These are phyloP conservation scores for Teleopsis dalmanni DNA, from an alignment of 1,140 invertebrate genomes.

Conservation along the genomic window DNA sequence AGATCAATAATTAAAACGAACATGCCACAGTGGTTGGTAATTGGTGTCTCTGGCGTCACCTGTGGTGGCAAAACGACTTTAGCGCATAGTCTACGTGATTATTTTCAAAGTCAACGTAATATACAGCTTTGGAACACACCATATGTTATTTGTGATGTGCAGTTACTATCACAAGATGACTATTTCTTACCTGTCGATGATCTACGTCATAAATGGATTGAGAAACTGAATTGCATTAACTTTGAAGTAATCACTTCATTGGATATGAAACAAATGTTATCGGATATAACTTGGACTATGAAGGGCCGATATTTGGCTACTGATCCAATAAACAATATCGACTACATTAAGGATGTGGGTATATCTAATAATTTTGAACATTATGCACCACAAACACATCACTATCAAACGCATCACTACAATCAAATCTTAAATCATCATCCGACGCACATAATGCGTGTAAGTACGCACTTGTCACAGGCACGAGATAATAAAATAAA, in stretches of 20 bases:
- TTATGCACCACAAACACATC: conserved; percentile 20
- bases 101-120: conserved; percentile 37
- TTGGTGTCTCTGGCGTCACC: conserved; percentile 70
- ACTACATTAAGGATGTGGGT: conserved; percentile 9
- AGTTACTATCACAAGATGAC: conserved; percentile 64
- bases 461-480: conserved; percentile 20
- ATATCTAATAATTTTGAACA: conserved; percentile 30
- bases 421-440: conserved; percentile 20
- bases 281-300: conserved; percentile 30
- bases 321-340: conserved; percentile 12
- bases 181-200: conserved; percentile 67
- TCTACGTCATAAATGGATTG: conserved; percentile 56
- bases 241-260: conserved; percentile 67
- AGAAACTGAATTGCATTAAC: conserved; percentile 65
- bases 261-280: conserved; percentile 65
- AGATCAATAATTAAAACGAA: conserved; percentile 17
- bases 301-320: conserved; percentile 20
- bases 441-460: conserved; percentile 23
- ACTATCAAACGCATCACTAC: conserved; percentile 14
- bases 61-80: conserved; percentile 75
- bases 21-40: conserved; percentile 54
- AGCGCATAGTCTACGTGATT: conserved; percentile 50
- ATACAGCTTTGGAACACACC: conserved; percentile 29
- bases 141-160: conserved; percentile 46
- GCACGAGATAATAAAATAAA: conserved; percentile 42